Conservation (phyloP, 2,797 vertebrate genomes). For the Chlorospingus semifuscus region DNA sequence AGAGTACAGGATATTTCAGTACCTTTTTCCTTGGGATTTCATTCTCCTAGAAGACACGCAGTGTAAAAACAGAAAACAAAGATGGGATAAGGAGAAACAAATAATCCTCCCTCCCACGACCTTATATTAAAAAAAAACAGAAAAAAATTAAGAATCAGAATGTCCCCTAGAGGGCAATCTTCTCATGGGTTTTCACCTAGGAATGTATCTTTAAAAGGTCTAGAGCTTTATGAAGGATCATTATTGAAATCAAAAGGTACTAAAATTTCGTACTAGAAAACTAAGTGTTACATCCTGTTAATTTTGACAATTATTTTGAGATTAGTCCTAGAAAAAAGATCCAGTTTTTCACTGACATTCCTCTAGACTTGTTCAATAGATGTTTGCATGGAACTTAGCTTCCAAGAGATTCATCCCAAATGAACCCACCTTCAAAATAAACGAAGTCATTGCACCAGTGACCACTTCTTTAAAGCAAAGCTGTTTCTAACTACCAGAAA, state of each 20-base stretch:
- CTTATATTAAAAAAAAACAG: background rate
- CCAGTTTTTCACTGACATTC: background rate
- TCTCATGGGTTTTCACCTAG: background rate
- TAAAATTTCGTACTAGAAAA: background rate
- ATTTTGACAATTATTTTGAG: background rate
- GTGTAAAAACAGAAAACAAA: background rate
- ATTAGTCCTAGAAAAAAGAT: background rate
- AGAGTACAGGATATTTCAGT: background rate
- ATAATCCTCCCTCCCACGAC: background rate
- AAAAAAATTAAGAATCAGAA: background rate
- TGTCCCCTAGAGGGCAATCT: constrained; percentile 44
- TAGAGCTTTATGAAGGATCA: background rate
- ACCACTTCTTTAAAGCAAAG: background rate
- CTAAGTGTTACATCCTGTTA: background rate
- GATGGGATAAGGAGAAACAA: background rate
- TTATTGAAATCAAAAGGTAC: background rate
- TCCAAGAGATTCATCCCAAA: background rate
- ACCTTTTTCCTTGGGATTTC: background rate
- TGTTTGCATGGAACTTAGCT: background rate
- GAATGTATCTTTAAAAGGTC: background rate
- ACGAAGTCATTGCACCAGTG: background rate
- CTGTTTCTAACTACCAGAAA: background rate
- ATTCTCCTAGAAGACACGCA: background rate
- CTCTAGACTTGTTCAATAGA: background rate
- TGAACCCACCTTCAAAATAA: background rate